Evolutionary conservation across 1,140 invertebrate species (phyloP).

Genomic region (Acromyrmex echinatior): DNA sequence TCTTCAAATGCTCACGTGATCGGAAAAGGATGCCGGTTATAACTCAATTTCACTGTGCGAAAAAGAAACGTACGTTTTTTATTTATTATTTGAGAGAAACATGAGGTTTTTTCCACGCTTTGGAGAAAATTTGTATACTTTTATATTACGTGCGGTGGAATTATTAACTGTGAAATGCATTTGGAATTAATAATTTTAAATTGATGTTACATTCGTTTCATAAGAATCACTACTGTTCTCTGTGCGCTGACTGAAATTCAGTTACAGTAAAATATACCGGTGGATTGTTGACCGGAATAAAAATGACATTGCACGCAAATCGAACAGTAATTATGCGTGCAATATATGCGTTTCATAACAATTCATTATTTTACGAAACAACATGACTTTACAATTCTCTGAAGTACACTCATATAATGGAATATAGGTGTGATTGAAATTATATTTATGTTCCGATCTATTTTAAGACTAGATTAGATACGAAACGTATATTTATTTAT

Average conservation of each 20-base stretch:
- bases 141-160: not conserved
- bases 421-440: not conserved
- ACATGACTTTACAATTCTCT: not conserved
- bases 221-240: not conserved
- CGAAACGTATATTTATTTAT: not conserved
- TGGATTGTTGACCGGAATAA: conserved; percentile 6
- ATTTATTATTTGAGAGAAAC: not conserved
- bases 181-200: not conserved
- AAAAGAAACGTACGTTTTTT: not conserved
- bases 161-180: not conserved
- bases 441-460: not conserved
- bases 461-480: not conserved
- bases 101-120: not conserved
- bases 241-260: not conserved
- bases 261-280: not conserved
- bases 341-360: not conserved
- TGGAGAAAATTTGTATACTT: not conserved
- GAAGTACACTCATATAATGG: not conserved
- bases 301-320: not conserved
- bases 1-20: conserved; percentile 19
- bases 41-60: not conserved
- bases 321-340: not conserved
- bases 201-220: not conserved
- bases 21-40: not conserved
- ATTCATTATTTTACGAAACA: conserved; percentile 32